Base-by-base conservation (phyloP, 2,888 invertebrate species). In the Coenonympha arcania region DNA sequence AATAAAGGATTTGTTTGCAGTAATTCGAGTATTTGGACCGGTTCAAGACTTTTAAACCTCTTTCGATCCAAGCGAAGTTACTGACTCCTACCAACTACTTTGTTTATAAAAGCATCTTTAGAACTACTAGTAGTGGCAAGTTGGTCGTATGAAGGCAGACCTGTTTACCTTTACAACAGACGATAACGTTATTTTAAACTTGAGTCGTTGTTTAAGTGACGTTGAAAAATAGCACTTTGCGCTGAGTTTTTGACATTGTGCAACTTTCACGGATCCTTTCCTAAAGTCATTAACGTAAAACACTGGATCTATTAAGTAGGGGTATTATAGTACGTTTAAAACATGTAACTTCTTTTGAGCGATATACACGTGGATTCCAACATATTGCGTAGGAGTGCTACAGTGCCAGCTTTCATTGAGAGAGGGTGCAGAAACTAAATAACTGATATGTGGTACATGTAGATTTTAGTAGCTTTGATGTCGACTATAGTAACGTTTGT, bases 161-260 rank as follows among this genome's bases (percentile, higher is more conserved):
- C 47, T 46, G 37, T 56, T 56, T 56, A 58, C 56, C 54, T 58
- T 58, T 45, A 53, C 52, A 58, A 58, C 48, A 48, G 57, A 58
- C 58, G 56, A 54, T 58, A 57, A 53, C 59, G 55, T 56, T 56
- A 58, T 59, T 59, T 56, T 48, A 55, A 60, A 63, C 55, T 62
- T 57, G 58, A 57, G 55, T 57, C 54, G 59, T 60, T 60, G 59
- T 61, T 63, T 58, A 50, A 60, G 52, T 48, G 66, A 66, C 65
- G 62, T 63, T 68, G 68, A 68, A 66, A 65, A 67, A 74, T 73
- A 62, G 65, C 68, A 69, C 61, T 66, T 68, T 54, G 43, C 55
- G 56, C 61, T 58, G 60, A 72, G 68, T 70, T 73, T 71, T 72
- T 66, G 68, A 71, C 63, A 64, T 65, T 56, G 48, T 52, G 52